Evolutionary conservation across 2,113 vertebrate genomes (phyloP).

Genomic region (Ictalurus punctatus): DNA sequence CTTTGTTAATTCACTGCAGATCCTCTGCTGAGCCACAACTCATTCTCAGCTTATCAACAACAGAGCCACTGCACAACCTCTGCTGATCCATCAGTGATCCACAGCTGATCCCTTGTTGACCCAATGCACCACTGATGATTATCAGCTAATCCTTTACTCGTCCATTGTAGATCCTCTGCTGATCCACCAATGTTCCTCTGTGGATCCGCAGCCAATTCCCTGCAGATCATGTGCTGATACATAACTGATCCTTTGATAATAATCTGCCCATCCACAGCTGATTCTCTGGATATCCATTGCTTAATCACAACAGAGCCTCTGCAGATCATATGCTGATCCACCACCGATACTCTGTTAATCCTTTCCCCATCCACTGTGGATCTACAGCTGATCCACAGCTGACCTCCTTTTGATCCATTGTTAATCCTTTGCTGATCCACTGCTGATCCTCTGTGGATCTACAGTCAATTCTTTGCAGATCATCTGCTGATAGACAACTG

Average conservation of each 20-base stretch:
- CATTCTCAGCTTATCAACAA: not conserved
- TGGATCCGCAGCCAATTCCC: not conserved
- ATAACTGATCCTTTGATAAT: not conserved
- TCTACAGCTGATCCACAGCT: not conserved
- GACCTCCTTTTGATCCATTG: not conserved
- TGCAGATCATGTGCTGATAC: not conserved
- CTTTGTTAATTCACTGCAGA: not conserved
- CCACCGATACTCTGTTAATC: not conserved
- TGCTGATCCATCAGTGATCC: not conserved
- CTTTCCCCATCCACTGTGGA: no score
- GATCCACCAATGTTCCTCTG: not conserved
- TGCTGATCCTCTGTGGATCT: no score
- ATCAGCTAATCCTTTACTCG: not conserved
- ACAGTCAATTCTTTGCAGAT: no score
- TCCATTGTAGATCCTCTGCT: not conserved
- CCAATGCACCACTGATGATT: not conserved
- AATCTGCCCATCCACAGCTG: not conserved
- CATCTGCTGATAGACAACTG: not conserved
- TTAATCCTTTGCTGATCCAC: not conserved
- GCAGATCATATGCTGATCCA: not conserved
- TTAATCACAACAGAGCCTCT: no score
- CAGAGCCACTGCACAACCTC: not conserved
- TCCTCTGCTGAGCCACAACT: not conserved
- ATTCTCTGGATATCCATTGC: no score
- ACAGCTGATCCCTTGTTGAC: no score